These are phyloP conservation scores for Drosophila pseudotakahashii DNA, from an alignment of 2,888 invertebrate species.

Conservation along the genomic window DNA sequence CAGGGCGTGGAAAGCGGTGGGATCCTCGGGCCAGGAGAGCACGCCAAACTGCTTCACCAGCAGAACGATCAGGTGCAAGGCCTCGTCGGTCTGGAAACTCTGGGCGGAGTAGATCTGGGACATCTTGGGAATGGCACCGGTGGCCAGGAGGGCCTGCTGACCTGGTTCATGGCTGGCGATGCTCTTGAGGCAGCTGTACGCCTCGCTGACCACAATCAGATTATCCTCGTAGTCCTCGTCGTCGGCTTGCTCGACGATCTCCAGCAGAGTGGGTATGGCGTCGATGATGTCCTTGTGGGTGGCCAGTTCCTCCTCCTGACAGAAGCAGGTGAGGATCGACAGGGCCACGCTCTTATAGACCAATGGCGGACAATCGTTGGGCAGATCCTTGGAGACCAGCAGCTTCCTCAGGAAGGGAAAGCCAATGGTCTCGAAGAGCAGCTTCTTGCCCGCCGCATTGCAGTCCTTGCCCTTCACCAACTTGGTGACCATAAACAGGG, in stretches of 20 bases:
- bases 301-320: constrained; percentile 91
- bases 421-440: constrained; percentile 95
- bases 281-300: constrained; percentile 93
- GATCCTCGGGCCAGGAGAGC: constrained; percentile 91
- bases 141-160: constrained; percentile 91
- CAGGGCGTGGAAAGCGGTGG: constrained; percentile 91
- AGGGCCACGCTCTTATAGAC: constrained; percentile 96
- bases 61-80: constrained; percentile 91
- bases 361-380: constrained; percentile 94
- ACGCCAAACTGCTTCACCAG: constrained; percentile 90
- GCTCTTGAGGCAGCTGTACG: constrained; percentile 92
- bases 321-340: constrained; percentile 94
- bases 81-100: constrained; percentile 95
- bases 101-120: constrained; percentile 94
- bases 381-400: constrained; percentile 90
- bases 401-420: constrained; percentile 93
- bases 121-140: constrained; percentile 92
- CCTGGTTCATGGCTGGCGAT: constrained; percentile 92
- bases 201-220: constrained; percentile 93
- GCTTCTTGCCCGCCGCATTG: constrained; percentile 89
- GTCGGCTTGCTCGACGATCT: constrained; percentile 93
- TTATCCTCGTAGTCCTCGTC: constrained; percentile 94
- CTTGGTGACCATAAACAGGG: constrained; percentile 96
- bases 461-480: constrained; percentile 93
- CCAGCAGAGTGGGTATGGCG: constrained; percentile 92